Base-by-base conservation (phyloP, 2,113 vertebrate genomes). In the Tachuris rubrigastra region DNA sequence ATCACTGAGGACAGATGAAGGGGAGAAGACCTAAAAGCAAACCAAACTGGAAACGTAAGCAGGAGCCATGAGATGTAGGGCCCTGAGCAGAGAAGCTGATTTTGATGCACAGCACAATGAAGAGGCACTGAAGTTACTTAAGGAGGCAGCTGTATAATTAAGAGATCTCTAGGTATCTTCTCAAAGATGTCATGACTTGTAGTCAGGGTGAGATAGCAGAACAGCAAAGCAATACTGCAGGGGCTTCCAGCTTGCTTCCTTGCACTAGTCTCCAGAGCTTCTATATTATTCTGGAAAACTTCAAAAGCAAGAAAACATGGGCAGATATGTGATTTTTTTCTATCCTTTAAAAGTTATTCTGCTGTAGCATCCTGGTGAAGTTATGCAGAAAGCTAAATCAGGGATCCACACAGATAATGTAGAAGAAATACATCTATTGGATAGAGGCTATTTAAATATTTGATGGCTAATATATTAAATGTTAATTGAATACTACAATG, bases 401-500 rank as follows among this genome's bases (percentile, higher is more conserved):
- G 39, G 65, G 69, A 71, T 44, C 66, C 60, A 83, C 46, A 41
- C 60, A 75, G 88, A 77, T 8, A 93, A 66, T 42, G 73, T 83
- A 83, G 95, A 94, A 97, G 94, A 78, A 90, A 97, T 96, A 98
- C 96, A 86, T 87, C 77, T 56, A 82, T 96, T 92, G 94, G 78
- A 96, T 90, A 97, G 92, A 80, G 96, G 50, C 93, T 96, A 97
- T 96, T 97, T 98, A 98, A 98, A 98, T 98, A 98, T 98, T 98
- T 98, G 97, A 98, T 98, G 96, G 96, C 87, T 97, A 98, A 98
- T 98, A 98, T 98, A 98, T 98, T 98, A 98, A 98, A 98, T 98
- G 98, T 97, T 98, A 98, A 98, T 97, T 98, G 98, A 98, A 98
- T 95, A 97, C 92, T 92, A 97, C 94, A 96, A 97, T 95, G 90